Conservation (phyloP, 1,140 invertebrate genomes). For the Bombus fervidus region DNA sequence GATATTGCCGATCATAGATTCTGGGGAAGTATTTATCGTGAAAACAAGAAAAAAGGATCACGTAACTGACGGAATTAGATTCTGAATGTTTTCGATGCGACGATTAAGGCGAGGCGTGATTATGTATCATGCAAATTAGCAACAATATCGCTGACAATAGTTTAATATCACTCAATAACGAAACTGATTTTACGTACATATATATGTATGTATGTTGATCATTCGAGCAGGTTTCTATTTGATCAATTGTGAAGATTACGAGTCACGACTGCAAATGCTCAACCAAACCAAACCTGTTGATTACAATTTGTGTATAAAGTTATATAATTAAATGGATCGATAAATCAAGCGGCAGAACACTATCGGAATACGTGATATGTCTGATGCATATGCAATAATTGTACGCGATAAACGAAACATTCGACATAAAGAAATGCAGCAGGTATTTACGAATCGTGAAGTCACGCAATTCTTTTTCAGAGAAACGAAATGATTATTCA, state of each 20-base stretch:
- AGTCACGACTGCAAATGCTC: neutral
- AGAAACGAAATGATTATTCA: slow-evolving; percentile 15
- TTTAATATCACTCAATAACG: neutral
- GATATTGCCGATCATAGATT: slow-evolving; percentile 36
- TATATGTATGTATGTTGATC: neutral
- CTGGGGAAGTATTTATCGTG: slow-evolving; percentile 19
- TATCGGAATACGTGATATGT: neutral
- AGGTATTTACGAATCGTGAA: neutral
- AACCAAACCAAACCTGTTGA: neutral
- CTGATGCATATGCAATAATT: neutral
- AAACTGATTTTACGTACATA: neutral
- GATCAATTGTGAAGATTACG: neutral
- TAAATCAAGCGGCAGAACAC: neutral
- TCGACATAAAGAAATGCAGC: neutral
- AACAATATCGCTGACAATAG: neutral
- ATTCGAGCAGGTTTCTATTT: neutral
- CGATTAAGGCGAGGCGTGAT: neutral
- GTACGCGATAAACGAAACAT: neutral
- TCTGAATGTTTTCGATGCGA: neutral
- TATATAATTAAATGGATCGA: neutral
- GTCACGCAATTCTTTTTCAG: neutral
- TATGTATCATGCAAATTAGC: neutral
- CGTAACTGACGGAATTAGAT: slow-evolving; percentile 12
- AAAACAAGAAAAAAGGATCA: slow-evolving; percentile 22
- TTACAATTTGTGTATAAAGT: neutral